These are phyloP conservation scores for Phylloscopus trochiloides DNA, from an alignment of 2,113 vertebrate genomes.

Conservation along the genomic window DNA sequence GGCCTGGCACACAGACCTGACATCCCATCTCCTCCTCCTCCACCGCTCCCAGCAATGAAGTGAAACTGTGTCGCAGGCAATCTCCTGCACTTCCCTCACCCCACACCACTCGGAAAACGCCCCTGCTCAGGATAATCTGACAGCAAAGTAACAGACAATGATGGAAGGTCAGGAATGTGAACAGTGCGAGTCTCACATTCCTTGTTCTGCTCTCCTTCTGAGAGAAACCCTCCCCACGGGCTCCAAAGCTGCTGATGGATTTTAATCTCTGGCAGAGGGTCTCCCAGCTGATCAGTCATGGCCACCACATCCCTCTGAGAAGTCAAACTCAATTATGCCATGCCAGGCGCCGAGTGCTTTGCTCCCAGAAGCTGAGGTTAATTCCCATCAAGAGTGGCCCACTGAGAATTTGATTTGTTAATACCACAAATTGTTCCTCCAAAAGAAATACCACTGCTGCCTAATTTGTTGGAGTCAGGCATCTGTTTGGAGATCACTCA, in stretches of 20 bases:
- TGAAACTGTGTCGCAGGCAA: rapidly evolving
- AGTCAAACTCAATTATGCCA: background rate
- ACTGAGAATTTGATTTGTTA: slow-evolving; percentile 23
- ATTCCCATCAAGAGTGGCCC: slow-evolving; percentile 36
- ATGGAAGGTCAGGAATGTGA: rapidly evolving
- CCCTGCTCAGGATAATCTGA: background rate
- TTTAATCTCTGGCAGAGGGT: background rate
- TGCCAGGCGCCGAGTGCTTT: rapidly evolving
- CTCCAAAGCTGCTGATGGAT: background rate
- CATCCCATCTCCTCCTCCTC: background rate
- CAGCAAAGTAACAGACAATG: background rate
- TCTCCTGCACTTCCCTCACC: background rate
- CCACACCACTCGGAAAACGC: rapidly evolving
- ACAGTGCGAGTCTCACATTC: rapidly evolving
- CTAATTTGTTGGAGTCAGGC: background rate
- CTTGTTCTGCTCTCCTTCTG: background rate
- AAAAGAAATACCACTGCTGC: background rate
- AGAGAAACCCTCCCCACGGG: rapidly evolving
- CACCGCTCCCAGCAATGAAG: rapidly evolving
- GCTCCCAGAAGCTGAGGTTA: slow-evolving; percentile 9
- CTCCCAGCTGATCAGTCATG: background rate
- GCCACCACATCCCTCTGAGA: background rate
- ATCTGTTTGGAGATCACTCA: background rate
- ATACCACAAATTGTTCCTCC: background rate
- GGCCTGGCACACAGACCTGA: rapidly evolving